phyloP scores from a whole-genome alignment of 2,888 invertebrate genomes.

The Drosophila incognita region DNA sequence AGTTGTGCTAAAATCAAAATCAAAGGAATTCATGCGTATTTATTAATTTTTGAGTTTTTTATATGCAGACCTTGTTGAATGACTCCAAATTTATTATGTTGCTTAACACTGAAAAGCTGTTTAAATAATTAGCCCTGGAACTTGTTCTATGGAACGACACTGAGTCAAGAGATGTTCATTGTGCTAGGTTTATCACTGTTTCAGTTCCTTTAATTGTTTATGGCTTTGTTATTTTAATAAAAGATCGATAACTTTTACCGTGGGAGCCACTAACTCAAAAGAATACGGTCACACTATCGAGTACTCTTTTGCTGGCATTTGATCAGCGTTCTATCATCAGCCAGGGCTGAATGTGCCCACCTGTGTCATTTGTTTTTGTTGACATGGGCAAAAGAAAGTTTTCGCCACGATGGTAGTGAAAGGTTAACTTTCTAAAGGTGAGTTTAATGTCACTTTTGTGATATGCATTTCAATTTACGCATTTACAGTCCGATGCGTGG shows the following conservation, averaged over 20 bases:
- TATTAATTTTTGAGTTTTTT: background rate
- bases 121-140: background rate
- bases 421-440: slow-evolving; percentile 21
- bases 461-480: background rate
- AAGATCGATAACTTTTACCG: background rate
- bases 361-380: slow-evolving; percentile 45
- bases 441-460: background rate
- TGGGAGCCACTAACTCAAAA: background rate
- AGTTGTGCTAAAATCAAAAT: too few species aligned
- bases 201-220: background rate
- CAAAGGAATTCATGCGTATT: background rate
- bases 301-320: background rate
- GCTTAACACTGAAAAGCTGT: background rate
- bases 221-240: background rate
- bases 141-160: background rate
- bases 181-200: background rate
- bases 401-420: slow-evolving; percentile 5
- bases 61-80: background rate
- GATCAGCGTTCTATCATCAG: slow-evolving; percentile 5
- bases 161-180: background rate
- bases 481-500: slow-evolving; percentile 21
- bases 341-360: slow-evolving; percentile 31
- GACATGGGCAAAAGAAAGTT: slow-evolving; percentile 47
- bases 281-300: background rate
- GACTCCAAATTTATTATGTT: background rate